Evolutionary conservation across 92 coral and sea anemone species (phyloP), one percentile per base, ranked within the genome.

Genomic region (Meandrina meandrites): DNA sequence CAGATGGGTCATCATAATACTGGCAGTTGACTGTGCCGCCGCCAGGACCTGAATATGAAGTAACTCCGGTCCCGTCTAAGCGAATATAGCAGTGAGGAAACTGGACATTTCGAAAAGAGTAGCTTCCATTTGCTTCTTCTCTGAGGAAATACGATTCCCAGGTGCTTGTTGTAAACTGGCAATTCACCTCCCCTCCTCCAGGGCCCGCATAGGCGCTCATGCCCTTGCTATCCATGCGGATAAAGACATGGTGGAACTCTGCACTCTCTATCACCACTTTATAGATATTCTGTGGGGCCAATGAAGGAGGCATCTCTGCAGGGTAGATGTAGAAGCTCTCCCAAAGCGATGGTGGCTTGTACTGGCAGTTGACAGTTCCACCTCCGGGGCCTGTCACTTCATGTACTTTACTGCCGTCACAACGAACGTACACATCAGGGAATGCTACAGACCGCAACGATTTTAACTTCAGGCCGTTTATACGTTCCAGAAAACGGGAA

Each of bases 11-110:
- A 68, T 48, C 53, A 66, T 68, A 76, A 11, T 40, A 78, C 77
- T 86, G 89, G 69, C 89, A 86, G 89, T 86, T 86, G 45, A 86
- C 89, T 86, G 17, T 86, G 37, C 89, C 89, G 48, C 83, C 78
- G 19, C 82, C 89, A 78, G 19, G 0, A 0, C 0, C 14, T 66
- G 53, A 64, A 11, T 5, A 4, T n/a, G 89, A 78, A 78, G 64
- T 24, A 21, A 78, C 89, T 66, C 78, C 78, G 1, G 10, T 31
- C 54, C 89, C 89, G 58, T 86, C 89, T 50, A 86, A 78, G 78
- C 89, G 89, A 78, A 86, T 86, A 50, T 78, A 86, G 27, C 69
- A 86, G 64, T 66, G 79, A 34, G 89, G 89, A 86, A 75, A 85
- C 28, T 45, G 82, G 27, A 58, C 88, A 58, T 42, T 85, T 85